Evolutionary conservation across 2,888 invertebrate genomes (phyloP).

Genomic region (Villa cingulata): DNA sequence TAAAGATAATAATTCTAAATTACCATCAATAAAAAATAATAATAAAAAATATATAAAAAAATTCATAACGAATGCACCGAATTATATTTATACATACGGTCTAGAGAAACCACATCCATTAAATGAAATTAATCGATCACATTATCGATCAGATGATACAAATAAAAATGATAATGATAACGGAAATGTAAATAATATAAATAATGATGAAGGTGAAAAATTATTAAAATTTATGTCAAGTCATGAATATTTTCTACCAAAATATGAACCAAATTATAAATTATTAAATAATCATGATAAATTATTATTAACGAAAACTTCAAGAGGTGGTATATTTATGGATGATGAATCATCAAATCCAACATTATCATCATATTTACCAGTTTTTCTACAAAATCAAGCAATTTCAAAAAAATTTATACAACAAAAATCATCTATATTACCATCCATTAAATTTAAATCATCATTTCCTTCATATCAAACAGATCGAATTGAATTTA

Average conservation of each 20-base stretch:
- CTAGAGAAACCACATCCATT: neutral
- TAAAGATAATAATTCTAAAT: neutral
- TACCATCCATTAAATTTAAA: neutral
- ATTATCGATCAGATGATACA: no score
- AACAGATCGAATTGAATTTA: neutral
- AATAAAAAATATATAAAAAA: neutral
- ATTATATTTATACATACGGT: no score
- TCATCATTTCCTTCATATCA: neutral
- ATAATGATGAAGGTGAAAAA: constrained; percentile 23
- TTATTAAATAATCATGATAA: neutral
- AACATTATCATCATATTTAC: neutral
- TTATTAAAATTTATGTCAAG: constrained; percentile 32
- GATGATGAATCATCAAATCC: neutral
- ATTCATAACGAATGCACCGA: neutral
- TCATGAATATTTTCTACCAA: constrained; percentile 30
- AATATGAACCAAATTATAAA: constrained; percentile 27
- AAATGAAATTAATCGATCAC: no score
- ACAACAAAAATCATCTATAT: no score
- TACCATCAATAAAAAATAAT: neutral
- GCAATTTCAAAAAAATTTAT: neutral
- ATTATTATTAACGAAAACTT: neutral
- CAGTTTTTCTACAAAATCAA: neutral
- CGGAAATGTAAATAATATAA: no score
- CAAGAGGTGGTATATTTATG: neutral
- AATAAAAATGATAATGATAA: no score